Evolutionary conservation across 2,888 invertebrate genomes (phyloP), one percentile per base, ranked within the genome.

Genomic region (Quadroppia sp.): DNA sequence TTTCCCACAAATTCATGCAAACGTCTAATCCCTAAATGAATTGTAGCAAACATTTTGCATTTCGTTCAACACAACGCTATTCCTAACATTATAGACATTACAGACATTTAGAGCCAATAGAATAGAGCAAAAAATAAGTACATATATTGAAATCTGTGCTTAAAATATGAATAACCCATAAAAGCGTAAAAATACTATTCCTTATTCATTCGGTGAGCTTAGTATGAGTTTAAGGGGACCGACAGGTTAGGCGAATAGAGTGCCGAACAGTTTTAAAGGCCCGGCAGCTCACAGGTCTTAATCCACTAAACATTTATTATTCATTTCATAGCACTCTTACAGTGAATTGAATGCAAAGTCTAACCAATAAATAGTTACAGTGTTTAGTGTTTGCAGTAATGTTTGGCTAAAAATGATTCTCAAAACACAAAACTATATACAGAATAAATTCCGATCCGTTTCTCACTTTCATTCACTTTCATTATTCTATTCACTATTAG

Each of bases 1-100:
- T 53, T 61, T 61, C 61, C 61, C 61, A 61, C 61, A 61, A 36
- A 61, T 61, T 61, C 61, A 61, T 61, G 32, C 61, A 61, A 61
- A 61, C 36, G 36, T 1, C 20, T 61, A 61, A 61, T 61, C 61
- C 32, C 32, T 36, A 61, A 61, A 61, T 61, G 61, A 30, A 61
- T 61, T 61, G 50, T 50, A 36, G n/a, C 9, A 61, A 61, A 61
- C 61, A 61, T 61, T 61, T 61, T 30, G 61, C n/a, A 36, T 53
- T n/a, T 53, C 25, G 25, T 25, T 20, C 25, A 13, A 53, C 36
- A 36, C 17, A 61, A 61, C 32, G n/a, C 13, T 61, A 36, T 53
- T 53, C 53, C 53, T 53, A 53, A 53, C 53, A 53, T 53, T 53
- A 17, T 9, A 36, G 36, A 36, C 36, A 36, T 36, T 36, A 45